Conservation (phyloP, 2,888 invertebrate species). For the Stenodera caucasica region DNA sequence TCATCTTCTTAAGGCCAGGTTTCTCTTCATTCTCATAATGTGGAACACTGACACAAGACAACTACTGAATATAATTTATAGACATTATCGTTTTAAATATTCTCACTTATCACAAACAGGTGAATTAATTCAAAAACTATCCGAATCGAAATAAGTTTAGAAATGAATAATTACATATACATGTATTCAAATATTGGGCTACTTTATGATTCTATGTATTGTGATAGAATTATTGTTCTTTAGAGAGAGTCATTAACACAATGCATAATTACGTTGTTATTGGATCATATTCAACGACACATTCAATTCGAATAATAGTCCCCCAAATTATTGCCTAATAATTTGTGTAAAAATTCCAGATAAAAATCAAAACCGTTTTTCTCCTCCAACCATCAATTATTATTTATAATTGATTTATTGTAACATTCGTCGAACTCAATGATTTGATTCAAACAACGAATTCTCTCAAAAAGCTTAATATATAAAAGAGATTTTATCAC, state of each 20-base stretch:
- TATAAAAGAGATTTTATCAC: no score
- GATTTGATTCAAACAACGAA: no score
- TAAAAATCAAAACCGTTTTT: no score
- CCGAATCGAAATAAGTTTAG: no score
- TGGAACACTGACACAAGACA: slow-evolving; percentile 16
- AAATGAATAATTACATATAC: no score
- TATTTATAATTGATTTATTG: no score
- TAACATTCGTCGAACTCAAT: no score
- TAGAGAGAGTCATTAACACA: background rate
- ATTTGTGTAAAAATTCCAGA: background rate
- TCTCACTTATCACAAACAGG: background rate
- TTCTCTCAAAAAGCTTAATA: no score
- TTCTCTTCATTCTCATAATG: slow-evolving; percentile 26
- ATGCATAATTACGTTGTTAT: background rate
- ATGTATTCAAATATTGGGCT: background rate
- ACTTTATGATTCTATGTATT: background rate
- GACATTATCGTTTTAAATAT: background rate
- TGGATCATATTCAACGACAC: background rate
- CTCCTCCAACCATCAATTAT: no score
- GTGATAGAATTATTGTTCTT: background rate
- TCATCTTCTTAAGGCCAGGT: slow-evolving; percentile 25
- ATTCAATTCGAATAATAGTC: no score
- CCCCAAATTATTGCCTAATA: background rate
- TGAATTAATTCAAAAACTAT: no score
- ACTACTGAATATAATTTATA: background rate